Evolutionary conservation across 1,140 invertebrate species (phyloP).

Genomic region (Chrysoperla carnea): DNA sequence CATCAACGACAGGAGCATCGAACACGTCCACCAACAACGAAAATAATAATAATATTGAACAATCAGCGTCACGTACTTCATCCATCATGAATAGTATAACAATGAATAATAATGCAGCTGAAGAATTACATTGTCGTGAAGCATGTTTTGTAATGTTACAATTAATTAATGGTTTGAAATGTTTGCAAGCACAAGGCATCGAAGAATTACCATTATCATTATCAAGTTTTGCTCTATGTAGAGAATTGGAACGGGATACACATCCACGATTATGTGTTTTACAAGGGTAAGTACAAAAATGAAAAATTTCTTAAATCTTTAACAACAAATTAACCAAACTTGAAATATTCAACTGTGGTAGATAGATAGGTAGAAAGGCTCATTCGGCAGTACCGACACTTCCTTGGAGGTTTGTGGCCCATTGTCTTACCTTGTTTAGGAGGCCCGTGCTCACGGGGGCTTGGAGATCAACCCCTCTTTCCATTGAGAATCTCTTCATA

Average conservation of each 20-base stretch:
- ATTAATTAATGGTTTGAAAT: constrained; percentile 60
- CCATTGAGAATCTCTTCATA: too few species aligned
- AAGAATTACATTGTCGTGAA: constrained; percentile 16
- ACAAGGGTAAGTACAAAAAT: constrained; percentile 37
- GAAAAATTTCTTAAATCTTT: too few species aligned
- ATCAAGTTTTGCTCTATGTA: constrained; percentile 40
- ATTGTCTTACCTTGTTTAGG: too few species aligned
- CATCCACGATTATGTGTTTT: constrained; percentile 47
- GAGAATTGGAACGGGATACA: constrained; percentile 32
- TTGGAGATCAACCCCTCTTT: too few species aligned
- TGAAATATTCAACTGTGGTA: too few species aligned
- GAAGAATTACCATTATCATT: constrained; percentile 53
- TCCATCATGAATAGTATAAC: constrained; percentile 18
- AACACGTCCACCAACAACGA: constrained; percentile 10
- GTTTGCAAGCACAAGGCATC: constrained; percentile 64
- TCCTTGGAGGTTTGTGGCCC: too few species aligned
- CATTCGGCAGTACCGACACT: too few species aligned
- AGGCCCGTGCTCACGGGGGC: too few species aligned
- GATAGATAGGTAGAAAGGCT: too few species aligned
- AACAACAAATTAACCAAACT: background rate
- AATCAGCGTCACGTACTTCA: constrained; percentile 18
- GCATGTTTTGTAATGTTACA: constrained; percentile 58
- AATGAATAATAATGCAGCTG: constrained; percentile 12
- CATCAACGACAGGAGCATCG: constrained; percentile 19
- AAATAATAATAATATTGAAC: background rate